Evolutionary conservation across 2,797 vertebrate genomes (phyloP).

Genomic region (Phoebastria nigripes): DNA sequence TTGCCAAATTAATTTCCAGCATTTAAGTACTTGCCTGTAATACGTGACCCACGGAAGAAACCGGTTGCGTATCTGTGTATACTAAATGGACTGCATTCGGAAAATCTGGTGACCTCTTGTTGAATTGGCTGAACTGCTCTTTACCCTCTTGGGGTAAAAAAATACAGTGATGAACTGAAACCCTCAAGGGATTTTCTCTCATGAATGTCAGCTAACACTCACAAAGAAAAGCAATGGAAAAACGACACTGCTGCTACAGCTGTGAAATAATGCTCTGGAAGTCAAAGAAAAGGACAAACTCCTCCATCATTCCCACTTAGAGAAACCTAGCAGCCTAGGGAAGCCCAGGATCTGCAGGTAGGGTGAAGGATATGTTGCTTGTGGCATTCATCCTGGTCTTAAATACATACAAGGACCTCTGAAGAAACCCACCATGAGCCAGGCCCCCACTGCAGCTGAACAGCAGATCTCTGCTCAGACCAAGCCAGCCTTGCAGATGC

Average conservation of each 20-base stretch:
- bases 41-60: neutral
- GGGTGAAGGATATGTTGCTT: neutral
- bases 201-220: neutral
- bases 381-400: neutral
- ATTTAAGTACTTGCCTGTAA: neutral
- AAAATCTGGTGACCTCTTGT: neutral
- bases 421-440: neutral
- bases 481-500: neutral
- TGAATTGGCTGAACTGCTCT: neutral
- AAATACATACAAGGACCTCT: neutral
- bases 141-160: neutral
- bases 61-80: neutral
- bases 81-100: neutral
- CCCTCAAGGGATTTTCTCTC: neutral
- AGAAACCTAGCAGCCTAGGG: conserved; percentile 1
- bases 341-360: neutral
- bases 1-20: neutral
- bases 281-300: neutral
- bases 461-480: neutral
- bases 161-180: neutral
- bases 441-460: neutral
- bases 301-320: neutral
- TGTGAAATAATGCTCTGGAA: conserved; percentile 4
- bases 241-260: neutral
- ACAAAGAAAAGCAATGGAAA: neutral